phyloP scores from a whole-genome alignment of 2,113 vertebrate genomes.

The Rutilus rutilus region DNA sequence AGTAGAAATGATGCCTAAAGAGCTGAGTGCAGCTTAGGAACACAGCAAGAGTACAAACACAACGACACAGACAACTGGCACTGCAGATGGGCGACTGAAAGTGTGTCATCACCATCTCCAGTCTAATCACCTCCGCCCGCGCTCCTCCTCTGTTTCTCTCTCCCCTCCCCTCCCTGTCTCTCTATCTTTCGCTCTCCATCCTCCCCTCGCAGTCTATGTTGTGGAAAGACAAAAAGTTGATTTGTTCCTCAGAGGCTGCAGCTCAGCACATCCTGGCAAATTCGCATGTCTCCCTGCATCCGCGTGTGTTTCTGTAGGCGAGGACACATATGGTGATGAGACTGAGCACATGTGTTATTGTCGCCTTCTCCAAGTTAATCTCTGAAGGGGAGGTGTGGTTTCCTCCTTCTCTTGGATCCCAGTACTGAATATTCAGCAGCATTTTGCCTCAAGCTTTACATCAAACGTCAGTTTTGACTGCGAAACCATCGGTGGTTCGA shows the following conservation, averaged over 20 bases:
- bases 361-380: conserved; percentile 74
- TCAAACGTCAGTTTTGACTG: conserved; percentile 38
- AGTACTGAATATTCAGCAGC: conserved; percentile 41
- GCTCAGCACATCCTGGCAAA: conserved; percentile 21
- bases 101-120: conserved; percentile 57
- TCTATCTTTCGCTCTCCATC: conserved; percentile 42
- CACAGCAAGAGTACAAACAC: conserved; percentile 29
- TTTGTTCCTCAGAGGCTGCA: conserved; percentile 42
- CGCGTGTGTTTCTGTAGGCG: conserved; percentile 40
- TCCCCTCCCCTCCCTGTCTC: conserved; percentile 40
- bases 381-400: conserved; percentile 77
- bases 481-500: background rate
- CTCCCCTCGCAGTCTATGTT: conserved; percentile 53
- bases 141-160: conserved; percentile 47
- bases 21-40: background rate
- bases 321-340: conserved; percentile 43
- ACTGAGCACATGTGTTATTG: conserved; percentile 53
- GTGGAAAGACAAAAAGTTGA: conserved; percentile 66
- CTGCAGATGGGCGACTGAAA: conserved; percentile 54
- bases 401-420: conserved; percentile 34
- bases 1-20: conserved; percentile 5
- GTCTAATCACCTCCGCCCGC: conserved; percentile 55
- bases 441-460: conserved; percentile 54
- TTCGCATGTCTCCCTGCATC: conserved; percentile 52
- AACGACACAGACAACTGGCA: conserved; percentile 41